A percentile compares a stretch with the other conserved stretches of the same genome.
Conservation (phyloP, 2,113 vertebrate species). For the Tretioscincus oriximinensis region DNA sequence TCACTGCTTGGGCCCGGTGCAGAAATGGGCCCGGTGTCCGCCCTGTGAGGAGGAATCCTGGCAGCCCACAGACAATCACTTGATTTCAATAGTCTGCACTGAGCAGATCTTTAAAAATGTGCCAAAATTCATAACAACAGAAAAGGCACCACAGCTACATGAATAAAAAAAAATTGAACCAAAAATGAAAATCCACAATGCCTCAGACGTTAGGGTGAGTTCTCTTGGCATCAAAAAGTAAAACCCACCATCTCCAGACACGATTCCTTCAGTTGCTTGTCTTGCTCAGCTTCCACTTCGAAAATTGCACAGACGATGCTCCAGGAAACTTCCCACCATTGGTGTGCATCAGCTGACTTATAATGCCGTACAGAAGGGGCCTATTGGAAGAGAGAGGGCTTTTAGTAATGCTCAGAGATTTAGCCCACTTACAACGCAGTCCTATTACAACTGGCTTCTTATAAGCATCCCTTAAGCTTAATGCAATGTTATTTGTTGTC, state of each 20-base stretch:
- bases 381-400: slow-evolving; percentile 68
- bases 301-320: slow-evolving; percentile 53
- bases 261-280: slow-evolving; percentile 45
- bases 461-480: background rate
- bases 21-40: too few relatives aligned
- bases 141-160: background rate
- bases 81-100: background rate
- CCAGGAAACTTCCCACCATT: slow-evolving; percentile 69
- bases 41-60: background rate
- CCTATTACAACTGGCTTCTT: background rate
- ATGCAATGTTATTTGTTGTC: background rate
- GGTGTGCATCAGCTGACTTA: slow-evolving; percentile 82
- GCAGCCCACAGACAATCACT: background rate
- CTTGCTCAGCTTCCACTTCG: slow-evolving; percentile 51
- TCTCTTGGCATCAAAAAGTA: too few relatives aligned
- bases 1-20: background rate
- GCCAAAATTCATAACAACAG: background rate
- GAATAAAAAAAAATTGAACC: background rate
- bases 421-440: too few relatives aligned
- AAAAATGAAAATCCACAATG: background rate
- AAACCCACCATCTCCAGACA: slow-evolving; percentile 57
- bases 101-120: background rate
- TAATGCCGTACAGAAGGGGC: slow-evolving; percentile 89
- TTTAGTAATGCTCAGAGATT: background rate
- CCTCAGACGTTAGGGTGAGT: background rate